Conservation (phyloP, 2,113 vertebrate species). For the Polypterus bichir region DNA sequence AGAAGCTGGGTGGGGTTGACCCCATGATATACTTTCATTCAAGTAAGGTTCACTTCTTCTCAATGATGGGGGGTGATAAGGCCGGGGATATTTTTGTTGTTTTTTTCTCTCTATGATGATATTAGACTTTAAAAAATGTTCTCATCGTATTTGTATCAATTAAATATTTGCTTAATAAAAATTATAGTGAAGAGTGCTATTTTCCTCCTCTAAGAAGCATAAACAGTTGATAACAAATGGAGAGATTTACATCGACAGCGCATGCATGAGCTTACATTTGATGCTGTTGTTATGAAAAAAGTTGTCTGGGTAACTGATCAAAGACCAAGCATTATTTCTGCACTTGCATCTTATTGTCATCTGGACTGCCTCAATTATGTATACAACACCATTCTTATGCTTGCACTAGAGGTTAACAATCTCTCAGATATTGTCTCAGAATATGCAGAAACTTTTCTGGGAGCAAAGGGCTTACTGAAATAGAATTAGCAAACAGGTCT, state of each 20-base stretch:
- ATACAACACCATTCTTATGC: neutral
- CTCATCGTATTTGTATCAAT: too few species aligned
- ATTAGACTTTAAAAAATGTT: too few species aligned
- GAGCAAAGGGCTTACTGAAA: neutral
- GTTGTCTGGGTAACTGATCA: constrained; percentile 11
- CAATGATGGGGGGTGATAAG: too few species aligned
- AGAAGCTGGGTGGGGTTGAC: too few species aligned
- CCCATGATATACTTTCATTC: too few species aligned
- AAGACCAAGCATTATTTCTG: constrained; percentile 6
- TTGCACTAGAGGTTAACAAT: too few species aligned
- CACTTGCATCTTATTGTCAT: neutral
- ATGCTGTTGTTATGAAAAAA: constrained; percentile 2
- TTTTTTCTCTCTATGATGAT: too few species aligned
- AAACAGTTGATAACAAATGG: neutral
- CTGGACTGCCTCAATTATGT: constrained; percentile 10
- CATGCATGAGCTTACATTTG: constrained; percentile 1
- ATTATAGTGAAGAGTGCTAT: too few species aligned
- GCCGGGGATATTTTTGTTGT: too few species aligned
- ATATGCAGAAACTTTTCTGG: constrained; percentile 1
- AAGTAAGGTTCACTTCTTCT: too few species aligned
- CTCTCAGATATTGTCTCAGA: too few species aligned
- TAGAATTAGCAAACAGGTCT: constrained; percentile 1
- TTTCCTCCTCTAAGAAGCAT: constrained; percentile 1
- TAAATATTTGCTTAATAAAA: too few species aligned
- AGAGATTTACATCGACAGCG: constrained; percentile 3